Conservation (phyloP, 2,797 vertebrate genomes). For the Sciurus carolinensis region DNA sequence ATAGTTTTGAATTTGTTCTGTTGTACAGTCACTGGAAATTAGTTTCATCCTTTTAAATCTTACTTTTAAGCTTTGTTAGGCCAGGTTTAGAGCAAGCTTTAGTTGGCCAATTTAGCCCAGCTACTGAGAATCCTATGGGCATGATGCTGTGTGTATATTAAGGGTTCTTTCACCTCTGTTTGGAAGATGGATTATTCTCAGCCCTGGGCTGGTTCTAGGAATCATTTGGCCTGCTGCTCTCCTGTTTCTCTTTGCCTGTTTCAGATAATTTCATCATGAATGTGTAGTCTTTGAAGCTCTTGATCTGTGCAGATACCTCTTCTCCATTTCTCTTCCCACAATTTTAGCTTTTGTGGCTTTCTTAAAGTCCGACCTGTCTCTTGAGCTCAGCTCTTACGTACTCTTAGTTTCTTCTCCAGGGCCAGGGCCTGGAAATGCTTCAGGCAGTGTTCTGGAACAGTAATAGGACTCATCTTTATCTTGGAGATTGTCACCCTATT, state of each 20-base stretch:
- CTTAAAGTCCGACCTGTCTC: background rate
- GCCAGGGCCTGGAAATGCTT: background rate
- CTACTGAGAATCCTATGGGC: background rate
- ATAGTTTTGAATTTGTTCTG: background rate
- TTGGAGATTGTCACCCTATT: background rate
- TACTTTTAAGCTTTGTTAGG: constrained; percentile 18
- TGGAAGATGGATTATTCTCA: background rate
- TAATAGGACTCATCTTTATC: background rate
- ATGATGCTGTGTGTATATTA: background rate
- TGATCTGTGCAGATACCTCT: background rate
- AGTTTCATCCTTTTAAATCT: background rate
- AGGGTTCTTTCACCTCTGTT: background rate
- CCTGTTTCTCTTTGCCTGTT: background rate
- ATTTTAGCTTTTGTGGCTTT: background rate
- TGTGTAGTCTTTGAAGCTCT: no score
- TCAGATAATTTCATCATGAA: background rate
- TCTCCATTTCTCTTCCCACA: background rate
- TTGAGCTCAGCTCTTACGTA: background rate
- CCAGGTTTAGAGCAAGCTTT: background rate
- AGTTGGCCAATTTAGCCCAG: background rate
- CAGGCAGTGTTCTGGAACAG: background rate
- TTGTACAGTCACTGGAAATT: background rate
- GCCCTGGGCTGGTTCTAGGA: background rate
- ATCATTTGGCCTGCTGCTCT: background rate
- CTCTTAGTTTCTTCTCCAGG: background rate